phyloP scores from a whole-genome alignment of 2,113 vertebrate species.

The Oplegnathus fasciatus region DNA sequence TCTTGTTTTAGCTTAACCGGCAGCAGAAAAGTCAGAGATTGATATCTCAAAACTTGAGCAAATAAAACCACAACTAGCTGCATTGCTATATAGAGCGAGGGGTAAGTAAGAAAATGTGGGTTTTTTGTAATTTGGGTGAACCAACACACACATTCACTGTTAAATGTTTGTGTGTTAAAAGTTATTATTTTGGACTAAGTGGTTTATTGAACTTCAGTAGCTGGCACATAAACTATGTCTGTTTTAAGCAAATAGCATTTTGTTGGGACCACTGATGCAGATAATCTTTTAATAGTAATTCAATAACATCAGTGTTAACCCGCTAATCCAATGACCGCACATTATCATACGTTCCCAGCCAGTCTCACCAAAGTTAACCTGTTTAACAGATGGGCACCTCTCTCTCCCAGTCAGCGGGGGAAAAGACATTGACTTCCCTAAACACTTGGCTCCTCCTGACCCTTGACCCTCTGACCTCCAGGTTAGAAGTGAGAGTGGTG shows the following conservation, averaged over 20 bases:
- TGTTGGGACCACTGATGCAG: neutral
- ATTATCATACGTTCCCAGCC: conserved; percentile 59
- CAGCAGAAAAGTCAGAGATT: neutral
- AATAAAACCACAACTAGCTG: neutral
- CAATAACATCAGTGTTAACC: conserved; percentile 53
- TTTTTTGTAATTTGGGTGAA: neutral
- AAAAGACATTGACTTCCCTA: conserved; percentile 78
- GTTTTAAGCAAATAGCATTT: conserved; percentile 31
- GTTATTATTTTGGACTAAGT: neutral
- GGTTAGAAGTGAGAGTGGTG: conserved; percentile 71
- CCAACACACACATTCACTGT: neutral
- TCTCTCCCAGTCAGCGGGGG: conserved; percentile 64
- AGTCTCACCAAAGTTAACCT: conserved; percentile 77
- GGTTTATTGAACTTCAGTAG: neutral
- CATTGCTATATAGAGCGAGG: neutral
- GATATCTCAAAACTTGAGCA: neutral
- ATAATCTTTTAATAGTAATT: conserved; percentile 64
- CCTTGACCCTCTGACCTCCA: conserved; percentile 78
- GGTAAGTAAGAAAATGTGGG: neutral
- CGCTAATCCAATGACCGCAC: conserved; percentile 57
- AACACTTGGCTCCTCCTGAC: conserved; percentile 84
- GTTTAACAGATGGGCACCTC: conserved; percentile 84
- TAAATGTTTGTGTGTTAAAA: neutral
- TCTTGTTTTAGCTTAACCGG: neutral
- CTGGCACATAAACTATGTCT: neutral